phyloP scores from a whole-genome alignment of 1,140 invertebrate species.

The Eurosta solidaginis region DNA sequence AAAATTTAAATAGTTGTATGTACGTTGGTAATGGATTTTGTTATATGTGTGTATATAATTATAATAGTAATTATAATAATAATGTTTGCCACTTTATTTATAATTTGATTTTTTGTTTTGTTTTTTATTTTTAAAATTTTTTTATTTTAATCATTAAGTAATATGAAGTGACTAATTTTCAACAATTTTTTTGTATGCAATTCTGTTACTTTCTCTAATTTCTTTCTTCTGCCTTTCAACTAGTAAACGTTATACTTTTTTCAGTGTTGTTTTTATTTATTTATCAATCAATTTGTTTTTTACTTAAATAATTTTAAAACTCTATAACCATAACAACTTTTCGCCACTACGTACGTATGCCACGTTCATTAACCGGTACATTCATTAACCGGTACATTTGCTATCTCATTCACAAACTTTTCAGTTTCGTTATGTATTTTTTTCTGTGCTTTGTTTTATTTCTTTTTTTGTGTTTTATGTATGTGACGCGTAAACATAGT shows the following conservation, averaged over 20 bases:
- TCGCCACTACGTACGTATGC: not conserved
- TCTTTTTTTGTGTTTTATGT: not conserved
- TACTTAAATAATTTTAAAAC: not conserved
- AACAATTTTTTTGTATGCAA: slow-evolving; percentile 26
- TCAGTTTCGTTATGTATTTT: too few relatives aligned
- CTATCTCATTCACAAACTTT: not conserved
- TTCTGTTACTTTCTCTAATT: slow-evolving; percentile 18
- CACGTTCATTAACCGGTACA: not conserved
- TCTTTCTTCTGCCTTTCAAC: not conserved
- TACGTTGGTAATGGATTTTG: slow-evolving; percentile 25
- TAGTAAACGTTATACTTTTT: slow-evolving; percentile 25
- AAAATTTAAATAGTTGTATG: slow-evolving; percentile 26
- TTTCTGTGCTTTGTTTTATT: too few relatives aligned
- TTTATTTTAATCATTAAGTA: not conserved
- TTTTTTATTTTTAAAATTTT: not conserved
- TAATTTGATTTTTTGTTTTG: not conserved
- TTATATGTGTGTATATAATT: slow-evolving; percentile 27
- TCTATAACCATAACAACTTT: slow-evolving; percentile 25
- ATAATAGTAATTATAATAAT: slow-evolving; percentile 15
- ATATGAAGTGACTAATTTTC: slow-evolving; percentile 23
- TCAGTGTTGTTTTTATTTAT: not conserved
- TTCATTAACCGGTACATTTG: not conserved
- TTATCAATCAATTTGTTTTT: not conserved
- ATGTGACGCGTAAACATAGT: not conserved
- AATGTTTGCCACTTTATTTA: not conserved